Conservation (phyloP, 2,797 vertebrate species). For the Microctenopoma lineatum region DNA sequence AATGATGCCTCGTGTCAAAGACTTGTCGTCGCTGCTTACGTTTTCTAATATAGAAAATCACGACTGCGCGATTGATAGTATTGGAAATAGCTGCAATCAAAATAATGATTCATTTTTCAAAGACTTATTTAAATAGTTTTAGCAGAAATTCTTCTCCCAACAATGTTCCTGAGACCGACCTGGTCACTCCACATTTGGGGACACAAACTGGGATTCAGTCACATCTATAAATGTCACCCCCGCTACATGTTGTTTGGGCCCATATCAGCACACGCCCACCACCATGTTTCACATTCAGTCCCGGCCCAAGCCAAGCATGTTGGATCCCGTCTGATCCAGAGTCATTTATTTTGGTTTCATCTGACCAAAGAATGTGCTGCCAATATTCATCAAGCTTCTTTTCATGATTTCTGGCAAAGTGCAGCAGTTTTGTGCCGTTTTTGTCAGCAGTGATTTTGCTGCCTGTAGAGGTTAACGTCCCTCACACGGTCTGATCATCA, state of each 20-base stretch:
- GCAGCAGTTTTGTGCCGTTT: background rate
- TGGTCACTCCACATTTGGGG: background rate
- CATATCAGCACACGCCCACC: background rate
- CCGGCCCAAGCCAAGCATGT: background rate
- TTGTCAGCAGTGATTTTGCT: background rate
- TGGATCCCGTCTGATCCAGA: background rate
- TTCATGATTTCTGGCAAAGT: background rate
- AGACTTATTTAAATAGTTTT: background rate
- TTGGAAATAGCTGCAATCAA: background rate
- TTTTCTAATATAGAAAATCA: too few relatives aligned
- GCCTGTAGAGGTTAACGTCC: background rate
- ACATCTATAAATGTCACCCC: background rate
- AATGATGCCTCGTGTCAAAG: too few relatives aligned
- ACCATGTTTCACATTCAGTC: background rate
- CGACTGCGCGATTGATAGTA: background rate
- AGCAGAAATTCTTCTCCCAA: background rate
- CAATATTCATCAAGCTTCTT: background rate
- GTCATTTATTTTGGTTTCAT: slow-evolving; percentile 1
- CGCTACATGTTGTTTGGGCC: background rate
- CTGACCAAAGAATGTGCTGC: background rate
- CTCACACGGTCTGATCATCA: background rate
- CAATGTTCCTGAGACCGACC: background rate
- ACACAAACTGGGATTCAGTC: background rate
- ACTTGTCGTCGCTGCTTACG: too few relatives aligned
- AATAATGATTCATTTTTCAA: background rate